Evolutionary conservation across 1,140 invertebrate genomes (phyloP).

Genomic region (Caenorhabditis latens): DNA sequence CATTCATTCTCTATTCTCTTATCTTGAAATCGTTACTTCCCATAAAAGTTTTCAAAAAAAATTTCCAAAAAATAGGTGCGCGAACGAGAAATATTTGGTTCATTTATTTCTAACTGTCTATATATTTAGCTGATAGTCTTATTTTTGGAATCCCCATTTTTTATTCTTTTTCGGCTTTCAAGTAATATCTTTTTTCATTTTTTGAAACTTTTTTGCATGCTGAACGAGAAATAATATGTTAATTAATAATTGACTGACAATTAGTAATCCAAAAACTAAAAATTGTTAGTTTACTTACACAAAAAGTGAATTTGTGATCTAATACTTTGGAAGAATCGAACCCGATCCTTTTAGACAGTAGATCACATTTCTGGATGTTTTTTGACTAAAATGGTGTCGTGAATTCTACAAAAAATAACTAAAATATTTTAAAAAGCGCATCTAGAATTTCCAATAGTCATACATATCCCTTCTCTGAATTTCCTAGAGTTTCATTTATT

Average conservation of each 20-base stretch:
- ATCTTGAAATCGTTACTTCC: background rate
- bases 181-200: background rate
- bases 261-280: too few relatives aligned
- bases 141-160: slow-evolving; percentile 29
- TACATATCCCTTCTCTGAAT: too few relatives aligned
- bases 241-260: background rate
- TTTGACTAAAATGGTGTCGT: background rate
- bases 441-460: background rate
- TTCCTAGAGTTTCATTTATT: too few relatives aligned
- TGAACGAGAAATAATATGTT: background rate
- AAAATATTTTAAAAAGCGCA: background rate
- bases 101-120: background rate
- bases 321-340: too few relatives aligned
- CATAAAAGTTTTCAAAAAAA: too few relatives aligned
- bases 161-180: slow-evolving; percentile 28
- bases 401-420: background rate
- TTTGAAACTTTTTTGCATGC: slow-evolving; percentile 28
- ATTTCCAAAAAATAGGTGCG: background rate
- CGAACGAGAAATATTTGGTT: slow-evolving; percentile 38
- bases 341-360: too few relatives aligned
- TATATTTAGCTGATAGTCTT: background rate
- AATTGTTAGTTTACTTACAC: too few relatives aligned
- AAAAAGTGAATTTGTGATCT: too few relatives aligned
- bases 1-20: background rate
- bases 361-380: background rate